Conservation (phyloP, 1,140 invertebrate genomes). For the Cydia amplana region DNA sequence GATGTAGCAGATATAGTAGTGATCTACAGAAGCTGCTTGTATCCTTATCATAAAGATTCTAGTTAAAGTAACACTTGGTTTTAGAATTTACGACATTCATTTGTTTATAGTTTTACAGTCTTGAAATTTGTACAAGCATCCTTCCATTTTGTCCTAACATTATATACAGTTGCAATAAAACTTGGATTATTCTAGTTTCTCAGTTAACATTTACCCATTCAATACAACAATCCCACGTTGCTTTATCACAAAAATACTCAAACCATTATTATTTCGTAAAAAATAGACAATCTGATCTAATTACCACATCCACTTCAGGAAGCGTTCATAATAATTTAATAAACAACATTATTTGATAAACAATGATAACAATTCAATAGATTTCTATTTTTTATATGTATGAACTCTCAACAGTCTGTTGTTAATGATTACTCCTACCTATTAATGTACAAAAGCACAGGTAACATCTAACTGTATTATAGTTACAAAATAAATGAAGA, state of each 20-base stretch:
- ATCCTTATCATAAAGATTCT: slow-evolving; percentile 6
- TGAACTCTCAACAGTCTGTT: slow-evolving; percentile 73
- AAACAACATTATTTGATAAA: slow-evolving; percentile 77
- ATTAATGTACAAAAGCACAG: slow-evolving; percentile 71
- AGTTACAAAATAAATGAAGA: slow-evolving; percentile 27
- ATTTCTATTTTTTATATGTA: slow-evolving; percentile 73
- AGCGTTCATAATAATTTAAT: slow-evolving; percentile 76
- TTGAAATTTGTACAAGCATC: slow-evolving; percentile 74
- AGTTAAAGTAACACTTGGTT: slow-evolving; percentile 42
- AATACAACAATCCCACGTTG: slow-evolving; percentile 69
- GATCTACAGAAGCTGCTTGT: not conserved
- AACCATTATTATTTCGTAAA: slow-evolving; percentile 70
- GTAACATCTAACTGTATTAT: slow-evolving; percentile 53
- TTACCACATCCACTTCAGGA: slow-evolving; percentile 71
- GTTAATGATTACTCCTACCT: slow-evolving; percentile 67
- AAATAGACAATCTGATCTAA: slow-evolving; percentile 71
- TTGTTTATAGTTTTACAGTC: slow-evolving; percentile 64
- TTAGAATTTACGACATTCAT: slow-evolving; percentile 38
- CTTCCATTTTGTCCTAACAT: slow-evolving; percentile 56
- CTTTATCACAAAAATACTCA: slow-evolving; percentile 75
- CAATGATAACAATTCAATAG: slow-evolving; percentile 77
- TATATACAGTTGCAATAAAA: slow-evolving; percentile 51
- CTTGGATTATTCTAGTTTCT: slow-evolving; percentile 57
- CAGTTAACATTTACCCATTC: slow-evolving; percentile 66
- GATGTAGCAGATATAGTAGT: not conserved